Evolutionary conservation across 2,113 vertebrate species (phyloP).

Genomic region (Paramormyrops kingsleyae): DNA sequence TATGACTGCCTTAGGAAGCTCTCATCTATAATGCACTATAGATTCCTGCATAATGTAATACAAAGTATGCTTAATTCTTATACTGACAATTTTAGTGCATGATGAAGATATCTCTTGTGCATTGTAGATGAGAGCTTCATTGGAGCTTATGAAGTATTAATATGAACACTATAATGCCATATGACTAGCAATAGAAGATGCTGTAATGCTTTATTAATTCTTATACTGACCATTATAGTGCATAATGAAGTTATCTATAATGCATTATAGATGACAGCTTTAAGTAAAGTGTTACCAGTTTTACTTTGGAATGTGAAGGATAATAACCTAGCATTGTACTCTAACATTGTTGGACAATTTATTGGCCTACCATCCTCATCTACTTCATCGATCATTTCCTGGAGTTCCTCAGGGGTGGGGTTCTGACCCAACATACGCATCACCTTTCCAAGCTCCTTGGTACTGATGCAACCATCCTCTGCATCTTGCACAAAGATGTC

Average conservation of each 20-base stretch:
- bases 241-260: background rate
- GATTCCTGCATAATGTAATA: background rate
- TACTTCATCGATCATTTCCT: conserved; percentile 66
- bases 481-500: conserved; percentile 65
- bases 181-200: background rate
- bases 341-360: background rate
- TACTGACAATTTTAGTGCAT: background rate
- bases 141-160: background rate
- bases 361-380: conserved; percentile 56
- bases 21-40: background rate
- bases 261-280: background rate
- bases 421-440: conserved; percentile 67
- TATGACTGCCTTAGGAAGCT: background rate
- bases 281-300: background rate
- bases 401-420: conserved; percentile 60
- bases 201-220: background rate
- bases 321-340: background rate
- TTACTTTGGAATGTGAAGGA: background rate
- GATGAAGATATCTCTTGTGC: background rate
- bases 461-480: conserved; percentile 63
- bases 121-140: background rate
- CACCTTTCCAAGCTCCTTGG: conserved; percentile 63
- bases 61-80: background rate
- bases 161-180: background rate
- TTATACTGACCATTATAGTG: background rate